Evolutionary conservation across 2,113 vertebrate genomes (phyloP), one percentile per base, ranked within the genome.

Genomic region (Rhadina sibilatrix): DNA sequence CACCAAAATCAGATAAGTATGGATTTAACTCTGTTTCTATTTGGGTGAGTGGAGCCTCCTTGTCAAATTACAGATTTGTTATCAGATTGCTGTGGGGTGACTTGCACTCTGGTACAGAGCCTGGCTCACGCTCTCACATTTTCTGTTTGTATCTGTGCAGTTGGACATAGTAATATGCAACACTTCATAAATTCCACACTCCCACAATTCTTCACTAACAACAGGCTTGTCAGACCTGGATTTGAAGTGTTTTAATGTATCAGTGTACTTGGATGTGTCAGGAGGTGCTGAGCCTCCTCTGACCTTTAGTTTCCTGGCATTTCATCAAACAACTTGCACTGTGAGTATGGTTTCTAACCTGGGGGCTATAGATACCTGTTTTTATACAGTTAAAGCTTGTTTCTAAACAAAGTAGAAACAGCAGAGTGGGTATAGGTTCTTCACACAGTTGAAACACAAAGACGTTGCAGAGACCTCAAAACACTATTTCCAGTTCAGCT

Each of bases 51-150:
- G 47, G 44, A 90, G 7, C 27, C 38, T 76, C 22, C 61, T 64
- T 0, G 0, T 82, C 53, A 74, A 69, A 74, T 81, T 53, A 68
- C 47, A 40, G 66, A 56, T 86, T 85, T 85, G n/a, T 64, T 88
- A 30, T 86, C 33, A 52, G 27, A 35, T 85, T 1, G 5, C 57
- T 63, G 25, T 50, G 66, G 44, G 40, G 37, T 69, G n/a, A n/a
- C 59, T 77, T 47, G 9, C 27, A 3, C 27, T 40, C 70, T 87
- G 46, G 7, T 64, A 3, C 25, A 68, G 52, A 0, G 0, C 31
- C 59, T 82, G 68, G 9, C 53, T 68, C 8, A 0, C 3, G 0
- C 1, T 30, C 72, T 44, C 46, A 10, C 8, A 2, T 54, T 68
- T 59, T 59, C 14, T 83, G 2, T 65, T 40, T 71, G 9, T 31